Conservation (phyloP, 2,888 invertebrate species). For the Epirrita christyi region DNA sequence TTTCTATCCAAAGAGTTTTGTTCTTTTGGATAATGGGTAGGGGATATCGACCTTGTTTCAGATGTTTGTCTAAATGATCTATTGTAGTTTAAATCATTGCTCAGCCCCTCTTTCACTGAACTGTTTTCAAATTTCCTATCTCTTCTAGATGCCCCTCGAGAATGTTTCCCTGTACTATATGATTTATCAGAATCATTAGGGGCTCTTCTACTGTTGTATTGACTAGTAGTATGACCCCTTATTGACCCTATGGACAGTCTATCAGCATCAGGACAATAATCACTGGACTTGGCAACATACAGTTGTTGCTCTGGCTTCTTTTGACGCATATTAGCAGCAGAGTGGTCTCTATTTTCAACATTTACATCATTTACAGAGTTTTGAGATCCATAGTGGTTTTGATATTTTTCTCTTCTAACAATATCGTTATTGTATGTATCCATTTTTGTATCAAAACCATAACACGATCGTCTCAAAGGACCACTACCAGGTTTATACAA, state of each 20-base stretch:
- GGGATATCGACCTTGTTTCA: constrained; percentile 86
- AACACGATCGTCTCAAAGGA: constrained; percentile 87
- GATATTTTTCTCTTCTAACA: constrained; percentile 58
- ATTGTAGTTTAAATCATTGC: constrained; percentile 72
- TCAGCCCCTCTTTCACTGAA: constrained; percentile 60
- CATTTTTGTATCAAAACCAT: constrained; percentile 84
- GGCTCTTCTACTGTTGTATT: constrained; percentile 68
- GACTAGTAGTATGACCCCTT: constrained; percentile 76
- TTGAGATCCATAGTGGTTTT: constrained; percentile 71
- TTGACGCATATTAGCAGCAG: constrained; percentile 54
- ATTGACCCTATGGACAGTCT: constrained; percentile 60
- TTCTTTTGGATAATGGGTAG: constrained; percentile 66
- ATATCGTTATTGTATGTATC: constrained; percentile 72
- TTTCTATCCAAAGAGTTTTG: constrained; percentile 78
- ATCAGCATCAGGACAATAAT: constrained; percentile 63
- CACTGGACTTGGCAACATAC: constrained; percentile 71
- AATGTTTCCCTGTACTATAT: constrained; percentile 59
- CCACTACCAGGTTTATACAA: constrained; percentile 92
- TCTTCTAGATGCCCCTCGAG: constrained; percentile 63
- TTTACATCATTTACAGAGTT: constrained; percentile 67
- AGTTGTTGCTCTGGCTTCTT: constrained; percentile 79
- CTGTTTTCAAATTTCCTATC: constrained; percentile 67
- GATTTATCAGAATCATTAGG: constrained; percentile 66
- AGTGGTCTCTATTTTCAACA: constrained; percentile 56
- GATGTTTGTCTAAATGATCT: constrained; percentile 84